Evolutionary conservation across 2,797 vertebrate genomes (phyloP).

Genomic region (Pipistrellus kuhlii): DNA sequence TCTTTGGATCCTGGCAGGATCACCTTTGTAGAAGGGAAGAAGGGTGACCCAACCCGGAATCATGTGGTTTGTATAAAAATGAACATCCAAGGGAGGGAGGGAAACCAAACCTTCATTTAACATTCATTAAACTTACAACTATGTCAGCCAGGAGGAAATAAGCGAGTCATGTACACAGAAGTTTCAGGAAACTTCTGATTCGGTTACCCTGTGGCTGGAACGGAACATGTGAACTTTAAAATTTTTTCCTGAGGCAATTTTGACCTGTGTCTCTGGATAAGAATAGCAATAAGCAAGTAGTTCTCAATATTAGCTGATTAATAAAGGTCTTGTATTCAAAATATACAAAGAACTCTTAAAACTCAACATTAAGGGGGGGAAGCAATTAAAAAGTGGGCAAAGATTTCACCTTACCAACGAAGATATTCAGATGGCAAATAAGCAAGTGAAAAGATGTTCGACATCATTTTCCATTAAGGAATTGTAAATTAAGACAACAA

Average conservation of each 20-base stretch:
- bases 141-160: not conserved
- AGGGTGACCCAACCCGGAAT: not conserved
- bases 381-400: not conserved
- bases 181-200: constrained; percentile 35
- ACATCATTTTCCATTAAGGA: not conserved
- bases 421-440: not conserved
- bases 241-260: not conserved
- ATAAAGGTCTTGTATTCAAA: not conserved
- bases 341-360: constrained; percentile 31
- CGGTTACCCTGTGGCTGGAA: not conserved
- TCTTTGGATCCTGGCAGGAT: not conserved
- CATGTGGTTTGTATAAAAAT: not conserved
- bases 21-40: not conserved
- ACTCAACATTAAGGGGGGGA: not conserved
- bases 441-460: not conserved
- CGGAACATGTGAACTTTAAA: not conserved
- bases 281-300: not conserved
- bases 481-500: not conserved
- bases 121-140: not conserved
- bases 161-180: not conserved
- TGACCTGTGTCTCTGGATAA: not conserved
- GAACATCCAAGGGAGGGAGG: not conserved
- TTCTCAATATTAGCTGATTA: constrained; percentile 15
- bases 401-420: not conserved
- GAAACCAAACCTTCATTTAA: not conserved